These are phyloP conservation scores for Cotesia congregata DNA, from an alignment of 2,888 invertebrate genomes.

Conservation along the genomic window DNA sequence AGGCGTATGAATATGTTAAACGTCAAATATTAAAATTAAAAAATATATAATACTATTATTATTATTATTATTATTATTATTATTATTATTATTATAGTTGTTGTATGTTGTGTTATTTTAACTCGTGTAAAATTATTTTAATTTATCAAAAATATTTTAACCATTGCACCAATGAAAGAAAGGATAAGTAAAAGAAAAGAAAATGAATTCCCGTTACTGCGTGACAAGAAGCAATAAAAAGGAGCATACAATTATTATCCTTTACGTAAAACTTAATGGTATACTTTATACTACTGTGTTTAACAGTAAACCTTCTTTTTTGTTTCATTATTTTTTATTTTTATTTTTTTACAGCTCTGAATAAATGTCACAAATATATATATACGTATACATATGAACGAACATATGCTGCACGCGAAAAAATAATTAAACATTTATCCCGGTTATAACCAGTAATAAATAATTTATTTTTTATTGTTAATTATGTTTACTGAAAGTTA, in stretches of 20 bases:
- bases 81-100: constrained; percentile 3
- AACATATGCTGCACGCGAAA: constrained; percentile 47
- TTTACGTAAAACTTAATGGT: constrained; percentile 53
- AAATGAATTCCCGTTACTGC: constrained; percentile 44
- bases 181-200: too few relatives aligned
- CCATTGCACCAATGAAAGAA: constrained; percentile 50
- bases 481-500: not conserved
- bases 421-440: constrained; percentile 42
- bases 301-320: constrained; percentile 37
- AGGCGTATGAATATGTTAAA: constrained; percentile 63
- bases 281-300: constrained; percentile 5
- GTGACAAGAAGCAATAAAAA: constrained; percentile 59
- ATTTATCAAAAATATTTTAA: constrained; percentile 30
- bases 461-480: not conserved
- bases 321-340: constrained; percentile 29
- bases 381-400: constrained; percentile 25
- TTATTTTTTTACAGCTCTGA: not conserved
- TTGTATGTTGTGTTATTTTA: not conserved
- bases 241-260: constrained; percentile 57
- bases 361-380: constrained; percentile 35
- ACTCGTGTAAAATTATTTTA: not conserved
- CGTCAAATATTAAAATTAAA: constrained; percentile 54
- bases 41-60: constrained; percentile 38
- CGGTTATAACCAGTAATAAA: not conserved
- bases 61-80: not conserved